phyloP scores from a whole-genome alignment of 2,113 vertebrate genomes.

The Burhinus oedicnemus region DNA sequence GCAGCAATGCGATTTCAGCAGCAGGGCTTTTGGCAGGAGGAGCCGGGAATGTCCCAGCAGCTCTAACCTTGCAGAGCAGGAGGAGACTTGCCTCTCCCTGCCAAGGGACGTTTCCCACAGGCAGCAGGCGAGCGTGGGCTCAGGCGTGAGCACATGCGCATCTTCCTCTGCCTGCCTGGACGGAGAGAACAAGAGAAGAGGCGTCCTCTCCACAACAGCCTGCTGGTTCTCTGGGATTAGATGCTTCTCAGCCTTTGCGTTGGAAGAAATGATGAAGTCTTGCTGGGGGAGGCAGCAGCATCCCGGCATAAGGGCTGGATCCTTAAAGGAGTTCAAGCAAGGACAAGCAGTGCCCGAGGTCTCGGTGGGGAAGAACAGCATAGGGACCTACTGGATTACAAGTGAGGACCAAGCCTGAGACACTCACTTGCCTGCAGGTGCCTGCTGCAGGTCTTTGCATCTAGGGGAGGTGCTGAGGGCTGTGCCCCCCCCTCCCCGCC shows the following conservation, averaged over 20 bases:
- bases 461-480: not conserved
- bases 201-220: not conserved
- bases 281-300: not conserved
- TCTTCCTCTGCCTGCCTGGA: not conserved
- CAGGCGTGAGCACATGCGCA: fast-evolving
- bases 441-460: not conserved
- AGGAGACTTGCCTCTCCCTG: not conserved
- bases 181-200: not conserved
- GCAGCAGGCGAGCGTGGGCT: not conserved
- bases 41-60: slow-evolving; percentile 25
- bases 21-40: slow-evolving; percentile 30
- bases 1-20: slow-evolving; percentile 16
- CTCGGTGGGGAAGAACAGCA: not conserved
- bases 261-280: not conserved
- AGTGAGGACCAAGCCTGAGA: not conserved
- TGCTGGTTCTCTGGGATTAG: not conserved
- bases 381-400: not conserved
- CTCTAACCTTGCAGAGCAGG: not conserved
- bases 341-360: not conserved
- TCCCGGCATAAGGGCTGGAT: not conserved
- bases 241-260: not conserved
- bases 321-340: not conserved
- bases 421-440: not conserved
- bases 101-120: not conserved
- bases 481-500: not conserved